Percentiles rank a stretch among this genome's conserved stretches.
These are phyloP conservation scores for Argyresthia goedartella DNA, from an alignment of 2,888 invertebrate species.

Conservation along the genomic window DNA sequence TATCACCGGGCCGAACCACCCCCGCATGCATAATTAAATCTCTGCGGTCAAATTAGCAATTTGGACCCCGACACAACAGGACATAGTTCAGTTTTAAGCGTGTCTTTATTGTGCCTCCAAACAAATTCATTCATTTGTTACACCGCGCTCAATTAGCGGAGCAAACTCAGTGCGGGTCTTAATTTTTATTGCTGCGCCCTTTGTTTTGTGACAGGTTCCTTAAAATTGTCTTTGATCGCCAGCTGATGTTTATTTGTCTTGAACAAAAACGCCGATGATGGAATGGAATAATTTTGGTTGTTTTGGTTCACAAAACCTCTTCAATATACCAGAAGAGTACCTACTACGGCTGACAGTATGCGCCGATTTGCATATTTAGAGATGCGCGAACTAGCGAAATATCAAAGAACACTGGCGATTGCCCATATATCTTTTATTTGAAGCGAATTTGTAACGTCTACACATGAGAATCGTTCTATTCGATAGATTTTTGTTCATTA, in stretches of 20 bases:
- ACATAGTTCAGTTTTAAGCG: constrained; percentile 57
- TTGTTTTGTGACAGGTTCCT: background rate
- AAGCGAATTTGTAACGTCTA: too few species aligned
- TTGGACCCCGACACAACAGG: constrained; percentile 57
- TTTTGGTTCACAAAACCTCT: too few species aligned
- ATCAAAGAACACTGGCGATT: too few species aligned
- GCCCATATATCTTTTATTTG: too few species aligned
- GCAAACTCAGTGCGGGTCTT: constrained; percentile 20
- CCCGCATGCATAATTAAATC: constrained; percentile 67
- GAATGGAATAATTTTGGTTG: too few species aligned
- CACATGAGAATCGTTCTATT: too few species aligned
- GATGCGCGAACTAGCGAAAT: too few species aligned
- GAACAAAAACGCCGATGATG: background rate
- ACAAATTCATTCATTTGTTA: constrained; percentile 60
- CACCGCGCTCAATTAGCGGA: constrained; percentile 47
- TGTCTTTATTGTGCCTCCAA: constrained; percentile 50
- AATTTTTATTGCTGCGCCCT: constrained; percentile 3
- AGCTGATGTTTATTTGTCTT: background rate
- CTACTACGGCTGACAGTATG: too few species aligned
- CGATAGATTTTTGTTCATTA: too few species aligned
- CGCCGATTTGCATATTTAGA: too few species aligned
- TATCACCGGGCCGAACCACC: constrained; percentile 38
- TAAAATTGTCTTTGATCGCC: background rate
- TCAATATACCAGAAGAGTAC: too few species aligned
- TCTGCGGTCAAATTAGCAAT: constrained; percentile 67